These are phyloP conservation scores for Limnodromus scolopaceus DNA, from an alignment of 2,797 vertebrate genomes.

Conservation along the genomic window DNA sequence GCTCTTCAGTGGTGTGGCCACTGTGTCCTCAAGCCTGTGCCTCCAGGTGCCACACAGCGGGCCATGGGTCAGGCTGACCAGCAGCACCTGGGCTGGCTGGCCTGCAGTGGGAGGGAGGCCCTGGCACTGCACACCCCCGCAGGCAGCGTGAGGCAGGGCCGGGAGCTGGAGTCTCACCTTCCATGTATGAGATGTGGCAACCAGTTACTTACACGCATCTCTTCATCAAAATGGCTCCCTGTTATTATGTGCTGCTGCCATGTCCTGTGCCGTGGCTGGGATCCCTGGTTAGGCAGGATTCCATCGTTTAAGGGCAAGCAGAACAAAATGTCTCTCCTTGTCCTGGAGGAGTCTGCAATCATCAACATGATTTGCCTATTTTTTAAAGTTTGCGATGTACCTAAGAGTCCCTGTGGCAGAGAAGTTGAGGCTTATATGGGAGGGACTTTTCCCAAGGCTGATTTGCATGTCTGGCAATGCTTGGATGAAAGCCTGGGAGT, in stretches of 20 bases:
- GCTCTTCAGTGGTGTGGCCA: accelerated
- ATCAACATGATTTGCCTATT: conserved; percentile 5
- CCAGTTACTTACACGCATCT: not conserved
- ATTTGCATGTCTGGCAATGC: conserved; percentile 16
- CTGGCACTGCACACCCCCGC: not conserved
- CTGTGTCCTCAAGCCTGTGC: accelerated
- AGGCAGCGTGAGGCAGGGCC: not conserved
- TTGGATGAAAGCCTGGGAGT: conserved; percentile 21
- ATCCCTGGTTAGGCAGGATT: conserved; percentile 31
- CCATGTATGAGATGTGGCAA: not conserved
- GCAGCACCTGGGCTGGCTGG: not conserved
- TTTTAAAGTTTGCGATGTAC: not conserved
- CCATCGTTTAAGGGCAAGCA: not conserved
- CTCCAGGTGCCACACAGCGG: not conserved
- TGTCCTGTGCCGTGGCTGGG: not conserved
- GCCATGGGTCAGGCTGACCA: not conserved
- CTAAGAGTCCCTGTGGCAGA: not conserved
- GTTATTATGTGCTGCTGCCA: not conserved
- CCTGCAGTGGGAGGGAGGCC: not conserved
- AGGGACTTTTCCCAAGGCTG: conserved; percentile 10
- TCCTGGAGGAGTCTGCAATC: not conserved
- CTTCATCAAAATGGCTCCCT: not conserved
- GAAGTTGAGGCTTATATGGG: not conserved
- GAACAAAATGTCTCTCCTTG: conserved; percentile 22
- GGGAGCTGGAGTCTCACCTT: not conserved